These are phyloP conservation scores for Podotricha telesiphe DNA, from an alignment of 2,888 invertebrate species.

Conservation along the genomic window DNA sequence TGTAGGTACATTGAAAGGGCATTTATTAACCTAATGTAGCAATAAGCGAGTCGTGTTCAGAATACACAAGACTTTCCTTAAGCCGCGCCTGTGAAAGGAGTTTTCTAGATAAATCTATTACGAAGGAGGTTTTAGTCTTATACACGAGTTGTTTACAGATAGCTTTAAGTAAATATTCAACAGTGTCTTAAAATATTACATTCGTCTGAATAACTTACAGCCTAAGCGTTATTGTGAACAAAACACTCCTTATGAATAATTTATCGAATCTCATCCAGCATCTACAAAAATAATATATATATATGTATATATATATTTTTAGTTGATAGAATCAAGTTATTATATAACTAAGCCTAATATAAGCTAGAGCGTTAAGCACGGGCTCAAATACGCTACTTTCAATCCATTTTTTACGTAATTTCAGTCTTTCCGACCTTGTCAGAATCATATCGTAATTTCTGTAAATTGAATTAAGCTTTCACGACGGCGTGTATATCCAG, in stretches of 20 bases:
- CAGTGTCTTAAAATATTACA: constrained; percentile 24
- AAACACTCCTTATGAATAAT: constrained; percentile 32
- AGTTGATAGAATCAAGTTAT: background rate
- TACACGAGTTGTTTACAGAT: constrained; percentile 14
- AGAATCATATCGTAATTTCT: constrained; percentile 30
- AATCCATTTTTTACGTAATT: too few relatives aligned
- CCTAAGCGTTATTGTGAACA: constrained; percentile 17
- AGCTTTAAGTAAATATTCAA: constrained; percentile 7
- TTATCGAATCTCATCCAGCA: constrained; percentile 12
- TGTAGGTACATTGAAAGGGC: constrained; percentile 49
- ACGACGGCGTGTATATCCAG: constrained; percentile 22
- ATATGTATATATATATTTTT: constrained; percentile 14
- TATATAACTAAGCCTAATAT: background rate
- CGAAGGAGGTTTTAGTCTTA: background rate
- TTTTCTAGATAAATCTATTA: constrained; percentile 4
- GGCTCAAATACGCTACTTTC: too few relatives aligned
- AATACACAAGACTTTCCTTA: constrained; percentile 55
- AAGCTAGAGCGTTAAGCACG: too few relatives aligned
- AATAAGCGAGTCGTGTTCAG: constrained; percentile 55
- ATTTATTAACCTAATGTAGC: constrained; percentile 50
- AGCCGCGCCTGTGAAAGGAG: constrained; percentile 9
- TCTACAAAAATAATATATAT: constrained; percentile 13
- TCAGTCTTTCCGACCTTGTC: constrained; percentile 6
- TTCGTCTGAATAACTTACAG: constrained; percentile 21
- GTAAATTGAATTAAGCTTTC: constrained; percentile 32